Conservation (phyloP, 2,113 vertebrate genomes). For the Mungos mungo region DNA sequence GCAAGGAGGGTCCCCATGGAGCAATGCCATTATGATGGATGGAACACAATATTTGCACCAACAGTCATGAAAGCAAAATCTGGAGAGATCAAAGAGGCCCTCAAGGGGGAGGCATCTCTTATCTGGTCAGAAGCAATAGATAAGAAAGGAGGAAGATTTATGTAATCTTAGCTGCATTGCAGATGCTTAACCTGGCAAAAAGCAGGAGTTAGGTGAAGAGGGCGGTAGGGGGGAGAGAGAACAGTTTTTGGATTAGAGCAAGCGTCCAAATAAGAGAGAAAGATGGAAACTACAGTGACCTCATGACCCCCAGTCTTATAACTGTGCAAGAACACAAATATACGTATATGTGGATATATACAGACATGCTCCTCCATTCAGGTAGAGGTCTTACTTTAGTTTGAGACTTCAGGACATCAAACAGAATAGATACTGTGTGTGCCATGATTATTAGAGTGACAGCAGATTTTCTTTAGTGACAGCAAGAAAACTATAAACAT, state of each 20-base stretch:
- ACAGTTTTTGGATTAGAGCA: background rate
- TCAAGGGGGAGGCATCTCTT: background rate
- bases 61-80: background rate
- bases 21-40: background rate
- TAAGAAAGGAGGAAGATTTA: background rate
- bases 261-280: background rate
- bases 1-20: too few relatives aligned
- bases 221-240: background rate
- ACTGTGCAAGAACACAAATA: background rate
- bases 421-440: background rate
- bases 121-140: background rate
- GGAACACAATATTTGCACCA: background rate
- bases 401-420: background rate
- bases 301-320: too few relatives aligned
- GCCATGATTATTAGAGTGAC: background rate
- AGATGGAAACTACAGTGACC: background rate
- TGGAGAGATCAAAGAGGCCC: background rate
- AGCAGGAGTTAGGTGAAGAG: background rate
- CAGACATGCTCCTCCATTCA: background rate
- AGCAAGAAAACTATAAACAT: background rate
- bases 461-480: background rate
- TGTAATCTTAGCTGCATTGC: background rate
- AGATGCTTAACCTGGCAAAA: background rate
- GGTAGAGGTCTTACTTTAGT: background rate
- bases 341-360: too few relatives aligned